Evolutionary conservation across 1,140 invertebrate species (phyloP), one percentile per base, ranked within the genome.

Genomic region (Popillia japonica): DNA sequence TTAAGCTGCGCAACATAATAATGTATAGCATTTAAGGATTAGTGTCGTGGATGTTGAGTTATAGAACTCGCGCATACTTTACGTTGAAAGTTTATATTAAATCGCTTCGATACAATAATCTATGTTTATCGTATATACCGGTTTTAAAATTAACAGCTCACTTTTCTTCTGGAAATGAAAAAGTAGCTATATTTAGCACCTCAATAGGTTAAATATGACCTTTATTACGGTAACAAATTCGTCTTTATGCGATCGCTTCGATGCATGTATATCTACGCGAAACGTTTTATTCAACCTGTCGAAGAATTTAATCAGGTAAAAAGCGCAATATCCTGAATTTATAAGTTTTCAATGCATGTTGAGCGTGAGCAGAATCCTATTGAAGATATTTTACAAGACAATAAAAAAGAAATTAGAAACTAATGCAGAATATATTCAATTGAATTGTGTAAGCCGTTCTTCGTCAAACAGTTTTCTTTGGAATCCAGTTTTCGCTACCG

Each of bases 51-150:
- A 40, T 6, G 34, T 61, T 82, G 80, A 82, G 75, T 82, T 81
- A 82, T 82, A 73, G 74, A 48, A 77, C 77, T 55, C 81, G 81
- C 78, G 76, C 72, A 82, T 80, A 79, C 80, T 82, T 81, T 82
- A 81, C 79, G 81, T 82, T 77, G 79, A 82, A 34, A 82, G 81
- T 82, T 79, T 80, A 81, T 82, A 78, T 83, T 80, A 82, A 82
- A 83, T 81, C 80, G 79, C 78, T 79, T 77, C 74, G 77, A 80
- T 79, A 83, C 80, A 81, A 81, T 81, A 82, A 83, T 81, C 72
- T 83, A 82, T 81, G 79, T 81, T 83, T 78, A 83, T 81, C 76
- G 77, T 83, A 77, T 80, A 80, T 80, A 83, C 80, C 80, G 82
- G 82, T 81, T 81, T 83, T 77, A 55, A 55, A 76, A 76, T 76